phyloP scores from a whole-genome alignment of 2,113 vertebrate genomes.

The Coreoperca whiteheadi region DNA sequence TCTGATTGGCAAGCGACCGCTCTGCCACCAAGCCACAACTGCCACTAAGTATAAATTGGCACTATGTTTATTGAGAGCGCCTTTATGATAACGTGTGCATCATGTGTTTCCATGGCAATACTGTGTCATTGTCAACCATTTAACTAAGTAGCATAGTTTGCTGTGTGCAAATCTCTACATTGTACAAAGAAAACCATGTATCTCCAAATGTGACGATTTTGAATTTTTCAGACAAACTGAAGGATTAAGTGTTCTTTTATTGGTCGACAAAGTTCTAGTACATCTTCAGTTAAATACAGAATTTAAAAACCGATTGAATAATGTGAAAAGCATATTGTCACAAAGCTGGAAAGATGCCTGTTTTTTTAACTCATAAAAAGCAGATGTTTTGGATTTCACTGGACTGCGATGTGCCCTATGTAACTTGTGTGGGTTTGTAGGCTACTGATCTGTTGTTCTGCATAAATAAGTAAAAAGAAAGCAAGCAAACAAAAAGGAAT shows the following conservation, averaged over 20 bases:
- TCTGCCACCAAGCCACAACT: too few relatives aligned
- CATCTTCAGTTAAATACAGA: too few relatives aligned
- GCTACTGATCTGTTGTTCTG: not conserved
- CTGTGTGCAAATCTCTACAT: not conserved
- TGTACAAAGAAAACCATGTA: not conserved
- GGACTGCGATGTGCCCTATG: not conserved
- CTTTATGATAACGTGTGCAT: not conserved
- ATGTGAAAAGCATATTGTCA: not conserved
- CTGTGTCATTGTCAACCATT: not conserved
- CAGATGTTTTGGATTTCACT: not conserved
- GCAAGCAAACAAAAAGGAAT: not conserved
- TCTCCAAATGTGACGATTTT: not conserved
- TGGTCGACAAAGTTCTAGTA: not conserved
- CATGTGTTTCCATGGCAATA: not conserved
- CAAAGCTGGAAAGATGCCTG: not conserved
- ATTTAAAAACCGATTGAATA: too few relatives aligned
- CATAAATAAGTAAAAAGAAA: not conserved
- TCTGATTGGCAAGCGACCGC: too few relatives aligned
- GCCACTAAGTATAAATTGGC: too few relatives aligned
- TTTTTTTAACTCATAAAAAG: too few relatives aligned
- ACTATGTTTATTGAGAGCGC: not conserved
- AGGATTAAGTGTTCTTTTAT: not conserved
- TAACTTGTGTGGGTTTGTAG: not conserved
- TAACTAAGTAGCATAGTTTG: not conserved
- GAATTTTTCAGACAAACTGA: not conserved